Evolutionary conservation across 2,797 vertebrate species (phyloP).

Genomic region (Megaceryle alcyon): DNA sequence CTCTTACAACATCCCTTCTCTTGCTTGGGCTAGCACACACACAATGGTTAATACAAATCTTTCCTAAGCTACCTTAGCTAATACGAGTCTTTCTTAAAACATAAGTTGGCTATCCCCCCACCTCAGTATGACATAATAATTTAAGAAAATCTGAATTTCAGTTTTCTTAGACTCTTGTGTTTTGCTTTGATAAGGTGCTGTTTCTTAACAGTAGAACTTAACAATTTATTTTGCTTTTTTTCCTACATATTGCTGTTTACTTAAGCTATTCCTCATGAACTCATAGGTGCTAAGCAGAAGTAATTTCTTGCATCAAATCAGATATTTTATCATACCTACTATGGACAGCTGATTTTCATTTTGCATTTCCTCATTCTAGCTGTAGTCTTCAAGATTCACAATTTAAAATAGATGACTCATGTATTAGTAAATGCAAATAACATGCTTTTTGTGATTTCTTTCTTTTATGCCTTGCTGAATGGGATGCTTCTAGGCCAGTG

Average conservation of each 20-base stretch:
- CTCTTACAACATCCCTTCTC: no score
- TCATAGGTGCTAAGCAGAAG: neutral
- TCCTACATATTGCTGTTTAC: no score
- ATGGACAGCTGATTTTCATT: neutral
- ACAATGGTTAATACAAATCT: no score
- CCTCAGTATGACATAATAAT: no score
- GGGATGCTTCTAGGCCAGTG: neutral
- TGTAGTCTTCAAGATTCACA: neutral
- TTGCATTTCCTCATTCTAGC: neutral
- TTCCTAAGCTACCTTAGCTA: no score
- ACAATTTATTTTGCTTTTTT: neutral
- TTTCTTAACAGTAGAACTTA: neutral
- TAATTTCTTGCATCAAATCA: neutral
- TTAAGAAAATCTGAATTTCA: neutral
- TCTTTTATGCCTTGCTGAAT: neutral
- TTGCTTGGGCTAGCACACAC: no score
- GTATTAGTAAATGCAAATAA: neutral
- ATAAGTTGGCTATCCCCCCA: no score
- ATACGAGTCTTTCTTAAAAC: no score
- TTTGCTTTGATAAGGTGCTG: neutral
- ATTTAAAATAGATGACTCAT: neutral
- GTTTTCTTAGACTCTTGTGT: neutral
- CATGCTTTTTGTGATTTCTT: neutral
- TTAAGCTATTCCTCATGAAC: neutral
- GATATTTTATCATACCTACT: neutral